Evolutionary conservation across 2,113 vertebrate genomes (phyloP), one percentile per base, ranked within the genome.

Genomic region (Anoura caudifer): DNA sequence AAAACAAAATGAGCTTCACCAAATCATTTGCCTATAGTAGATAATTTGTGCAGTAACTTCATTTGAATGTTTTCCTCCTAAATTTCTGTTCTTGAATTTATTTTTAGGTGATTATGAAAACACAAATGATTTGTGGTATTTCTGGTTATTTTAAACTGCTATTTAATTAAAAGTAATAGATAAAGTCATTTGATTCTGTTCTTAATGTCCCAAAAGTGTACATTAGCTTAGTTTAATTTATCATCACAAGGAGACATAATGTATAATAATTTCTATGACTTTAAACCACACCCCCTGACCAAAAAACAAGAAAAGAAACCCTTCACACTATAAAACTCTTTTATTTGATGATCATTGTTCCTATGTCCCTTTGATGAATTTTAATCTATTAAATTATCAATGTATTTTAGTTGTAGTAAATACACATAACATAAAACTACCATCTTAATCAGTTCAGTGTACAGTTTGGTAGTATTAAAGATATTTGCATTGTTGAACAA

Each of bases 81-180:
- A 19, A 73, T 93, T 83, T 67, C 36, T 80, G 54, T 86, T 90
- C 45, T 72, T 91, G 59, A 90, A 83, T 87, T 91, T 94, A 70
- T n/a, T 83, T 93, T 77, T 20, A 15, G 50, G 26, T 59, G 50
- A 82, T 67, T 69, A 52, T 77, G 31, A 79, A 81, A 69, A 47
- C 54, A 43, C 17, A 69, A 61, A 52, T 24, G 10, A 59, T 61
- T 61, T 91, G 87, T 94, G 56, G 69, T 31, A 76, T 87, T 90
- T 81, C 33, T 76, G 36, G 45, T 73, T 75, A 59, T 81, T 87
- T 84, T 69, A 82, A 76, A 31, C 36, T 73, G 36, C 41, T 87
- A 20, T 69, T 76, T 94, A 87, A 81, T 75, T 96, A 73, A 59
- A 67, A 86, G 63, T 50, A 75, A 87, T 47, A 65, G 26, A 54